Base-by-base conservation (phyloP, 1,140 invertebrate species). In the Saccostrea cuccullata region DNA sequence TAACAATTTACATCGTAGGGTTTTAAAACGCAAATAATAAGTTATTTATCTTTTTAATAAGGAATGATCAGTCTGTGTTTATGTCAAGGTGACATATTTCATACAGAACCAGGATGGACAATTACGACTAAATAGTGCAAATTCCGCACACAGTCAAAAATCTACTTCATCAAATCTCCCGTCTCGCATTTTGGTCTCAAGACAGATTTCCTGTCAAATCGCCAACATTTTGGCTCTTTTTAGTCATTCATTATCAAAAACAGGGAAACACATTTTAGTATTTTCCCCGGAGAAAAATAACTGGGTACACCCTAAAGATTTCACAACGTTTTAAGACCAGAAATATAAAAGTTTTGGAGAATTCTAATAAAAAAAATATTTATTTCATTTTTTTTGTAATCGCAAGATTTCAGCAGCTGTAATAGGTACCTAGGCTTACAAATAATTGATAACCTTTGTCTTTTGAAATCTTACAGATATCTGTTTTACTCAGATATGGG, bases 401-500 rank as follows among this genome's bases (percentile, higher is more conserved):
- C 6, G 9, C 9, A 17, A 55, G 9, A 82, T 40, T 36, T 20
- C 30, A 82, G 13, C 15, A 82, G 20, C 20, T 12, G 20, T 13
- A 82, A 30, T 82, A 30, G 30, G 30, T 82, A 30, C 12, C 47
- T 30, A 47, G 8, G 8, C 77, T 40, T 55, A 9, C 47, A 55
- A 55, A 47, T 26, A 17, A 40, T 5, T 47, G 47, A 47, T 47
- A 47, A 47, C 5, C 5, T 6, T 47, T 40, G 20, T 82, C 30
- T 82, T 82, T 20, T 82, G 36, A 55, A 55, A 64, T 73, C n/a
- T 67, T 88, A 6, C 23, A 88, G 87, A 55, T 82, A 36, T 26
- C 70, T 88, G n/a, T 88, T 88, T 55, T 88, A 84, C 84, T 88
- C 87, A 20, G 87, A 88, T 55, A 86, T 88, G n/a, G 56, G 84